A percentile compares a stretch with the other conserved stretches of the same genome.
Conservation (phyloP, 2,113 vertebrate genomes). For the Heliornis fulica region DNA sequence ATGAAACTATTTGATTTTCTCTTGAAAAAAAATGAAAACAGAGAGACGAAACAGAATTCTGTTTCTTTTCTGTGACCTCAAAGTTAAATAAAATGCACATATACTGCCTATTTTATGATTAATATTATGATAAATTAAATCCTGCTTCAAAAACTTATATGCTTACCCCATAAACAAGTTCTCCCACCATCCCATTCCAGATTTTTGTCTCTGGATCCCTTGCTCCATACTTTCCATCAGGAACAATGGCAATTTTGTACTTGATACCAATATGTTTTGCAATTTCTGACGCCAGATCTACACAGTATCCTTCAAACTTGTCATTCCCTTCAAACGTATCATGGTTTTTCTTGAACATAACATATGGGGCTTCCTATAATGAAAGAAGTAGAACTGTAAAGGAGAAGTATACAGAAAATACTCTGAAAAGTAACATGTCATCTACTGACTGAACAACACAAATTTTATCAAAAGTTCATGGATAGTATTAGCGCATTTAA, state of each 20-base stretch:
- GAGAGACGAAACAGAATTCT: neutral
- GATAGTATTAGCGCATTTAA: neutral
- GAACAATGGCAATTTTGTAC: conserved; percentile 98
- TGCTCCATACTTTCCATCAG: conserved; percentile 98
- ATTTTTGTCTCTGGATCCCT: conserved; percentile 98
- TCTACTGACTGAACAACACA: neutral
- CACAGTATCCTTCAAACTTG: conserved; percentile 97
- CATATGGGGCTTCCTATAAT: conserved; percentile 97
- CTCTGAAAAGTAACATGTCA: conserved; percentile 36
- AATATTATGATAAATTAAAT: conserved; percentile 33
- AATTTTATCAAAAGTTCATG: neutral
- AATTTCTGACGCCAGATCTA: conserved; percentile 98
- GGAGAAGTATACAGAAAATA: conserved; percentile 60
- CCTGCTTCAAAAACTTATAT: conserved; percentile 69
- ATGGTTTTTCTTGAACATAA: conserved; percentile 99
- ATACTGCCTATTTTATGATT: conserved; percentile 6
- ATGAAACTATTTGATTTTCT: neutral
- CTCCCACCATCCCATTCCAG: conserved; percentile 99
- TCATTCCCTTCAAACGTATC: conserved; percentile 98
- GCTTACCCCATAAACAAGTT: conserved; percentile 98
- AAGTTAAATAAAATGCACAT: neutral
- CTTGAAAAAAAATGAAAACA: conserved; percentile 1
- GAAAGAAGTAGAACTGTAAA: conserved; percentile 83
- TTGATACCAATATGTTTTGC: conserved; percentile 99
- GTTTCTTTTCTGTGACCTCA: neutral